Conservation (phyloP, 2,888 invertebrate species). For the Acleris sparsana region DNA sequence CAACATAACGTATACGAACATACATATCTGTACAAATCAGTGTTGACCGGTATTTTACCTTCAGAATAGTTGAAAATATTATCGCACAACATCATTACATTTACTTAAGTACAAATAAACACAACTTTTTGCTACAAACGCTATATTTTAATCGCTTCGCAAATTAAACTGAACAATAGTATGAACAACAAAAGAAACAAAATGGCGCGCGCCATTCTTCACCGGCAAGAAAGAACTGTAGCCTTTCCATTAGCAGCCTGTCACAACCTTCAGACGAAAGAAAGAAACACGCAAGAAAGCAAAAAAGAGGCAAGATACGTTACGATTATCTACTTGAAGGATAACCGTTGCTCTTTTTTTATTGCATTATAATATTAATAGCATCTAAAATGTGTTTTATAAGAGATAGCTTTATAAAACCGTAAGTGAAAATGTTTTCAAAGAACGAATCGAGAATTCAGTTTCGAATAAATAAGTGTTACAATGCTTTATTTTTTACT, state of each 20-base stretch:
- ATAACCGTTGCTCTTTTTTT: too few relatives aligned
- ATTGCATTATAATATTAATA: too few relatives aligned
- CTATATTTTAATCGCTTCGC: conserved; percentile 29
- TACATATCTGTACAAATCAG: too few relatives aligned
- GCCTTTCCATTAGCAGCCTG: conserved; percentile 76
- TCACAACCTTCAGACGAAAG: conserved; percentile 62
- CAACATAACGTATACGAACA: too few relatives aligned
- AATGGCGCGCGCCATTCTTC: conserved; percentile 54
- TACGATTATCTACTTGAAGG: conserved; percentile 12
- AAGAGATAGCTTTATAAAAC: too few relatives aligned
- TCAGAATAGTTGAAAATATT: too few relatives aligned
- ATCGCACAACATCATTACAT: too few relatives aligned
- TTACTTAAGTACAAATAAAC: not conserved
- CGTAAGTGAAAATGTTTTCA: not conserved
- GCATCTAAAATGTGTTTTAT: too few relatives aligned
- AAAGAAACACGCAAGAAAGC: conserved; percentile 47
- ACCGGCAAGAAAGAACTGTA: conserved; percentile 59
- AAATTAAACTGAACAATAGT: conserved; percentile 35
- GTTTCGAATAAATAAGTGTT: too few relatives aligned
- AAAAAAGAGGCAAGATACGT: conserved; percentile 44
- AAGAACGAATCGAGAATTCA: too few relatives aligned
- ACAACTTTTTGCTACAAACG: not conserved
- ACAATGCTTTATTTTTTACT: too few relatives aligned
- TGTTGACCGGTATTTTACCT: too few relatives aligned
- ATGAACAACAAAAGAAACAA: conserved; percentile 52